Conservation (phyloP, 2,113 vertebrate genomes). For the Periophthalmodon schlosseri region DNA sequence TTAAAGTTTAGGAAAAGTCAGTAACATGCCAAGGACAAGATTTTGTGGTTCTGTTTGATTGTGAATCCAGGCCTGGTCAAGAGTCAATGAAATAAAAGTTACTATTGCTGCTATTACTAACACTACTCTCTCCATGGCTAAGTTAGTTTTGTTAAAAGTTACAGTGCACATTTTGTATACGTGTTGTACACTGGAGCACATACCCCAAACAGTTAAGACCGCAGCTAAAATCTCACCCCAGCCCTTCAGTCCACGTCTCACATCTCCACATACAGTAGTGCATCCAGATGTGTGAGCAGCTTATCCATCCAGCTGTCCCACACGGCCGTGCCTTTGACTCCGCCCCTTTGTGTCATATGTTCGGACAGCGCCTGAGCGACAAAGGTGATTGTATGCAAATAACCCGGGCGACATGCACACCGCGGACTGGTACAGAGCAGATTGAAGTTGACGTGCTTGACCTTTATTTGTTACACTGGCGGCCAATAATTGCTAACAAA, state of each 20-base stretch:
- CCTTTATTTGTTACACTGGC: conserved; percentile 39
- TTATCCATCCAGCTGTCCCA: conserved; percentile 44
- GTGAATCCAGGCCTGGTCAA: background rate
- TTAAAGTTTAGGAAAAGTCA: background rate
- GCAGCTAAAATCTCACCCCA: background rate
- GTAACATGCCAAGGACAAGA: no score
- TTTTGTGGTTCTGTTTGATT: background rate
- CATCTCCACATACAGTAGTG: conserved; percentile 7
- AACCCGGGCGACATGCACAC: conserved; percentile 6
- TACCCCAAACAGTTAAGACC: background rate
- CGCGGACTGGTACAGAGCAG: conserved; percentile 27
- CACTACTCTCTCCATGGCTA: no score
- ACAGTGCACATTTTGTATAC: no score
- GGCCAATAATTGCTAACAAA: conserved; percentile 43
- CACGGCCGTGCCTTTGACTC: conserved; percentile 3
- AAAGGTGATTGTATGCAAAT: conserved; percentile 53
- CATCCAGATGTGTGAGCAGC: conserved; percentile 47
- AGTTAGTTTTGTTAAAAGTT: no score
- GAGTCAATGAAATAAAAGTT: background rate
- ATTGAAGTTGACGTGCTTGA: conserved; percentile 48
- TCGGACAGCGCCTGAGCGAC: conserved; percentile 12
- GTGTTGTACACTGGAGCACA: background rate
- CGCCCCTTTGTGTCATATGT: conserved; percentile 17
- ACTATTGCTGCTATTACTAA: no score
- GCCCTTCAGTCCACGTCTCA: background rate